A percentile compares a stretch with the other conserved stretches of the same genome.
phyloP scores from a whole-genome alignment of 2,113 vertebrate species.

The Irena cyanogastra region DNA sequence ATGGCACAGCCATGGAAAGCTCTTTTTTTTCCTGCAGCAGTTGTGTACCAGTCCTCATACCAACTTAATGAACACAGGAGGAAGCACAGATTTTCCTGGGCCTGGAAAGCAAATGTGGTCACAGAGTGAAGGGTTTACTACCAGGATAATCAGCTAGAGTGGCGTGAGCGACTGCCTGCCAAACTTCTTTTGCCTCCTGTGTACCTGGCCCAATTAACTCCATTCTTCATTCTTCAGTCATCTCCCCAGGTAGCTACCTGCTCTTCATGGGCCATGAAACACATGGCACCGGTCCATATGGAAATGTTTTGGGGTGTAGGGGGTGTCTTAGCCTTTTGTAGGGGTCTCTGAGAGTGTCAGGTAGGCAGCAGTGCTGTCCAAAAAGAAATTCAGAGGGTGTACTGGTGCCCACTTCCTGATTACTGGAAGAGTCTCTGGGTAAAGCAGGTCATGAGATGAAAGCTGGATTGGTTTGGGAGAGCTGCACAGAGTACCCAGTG shows the following conservation, averaged over 20 bases:
- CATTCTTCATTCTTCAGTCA: slow-evolving; percentile 3
- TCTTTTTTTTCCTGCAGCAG: background rate
- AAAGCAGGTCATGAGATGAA: rapidly evolving
- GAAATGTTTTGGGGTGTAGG: background rate
- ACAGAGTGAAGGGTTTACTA: background rate
- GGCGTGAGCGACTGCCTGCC: rapidly evolving
- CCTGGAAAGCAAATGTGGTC: background rate
- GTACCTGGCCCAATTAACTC: slow-evolving; percentile 27
- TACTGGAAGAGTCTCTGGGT: background rate
- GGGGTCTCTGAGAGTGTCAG: background rate
- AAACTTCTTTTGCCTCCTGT: background rate
- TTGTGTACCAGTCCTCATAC: background rate
- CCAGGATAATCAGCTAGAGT: slow-evolving; percentile 4
- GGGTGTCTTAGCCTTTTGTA: background rate
- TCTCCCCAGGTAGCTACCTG: background rate
- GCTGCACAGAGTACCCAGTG: background rate
- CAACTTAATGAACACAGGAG: background rate
- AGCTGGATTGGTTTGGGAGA: background rate
- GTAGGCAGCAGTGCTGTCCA: background rate
- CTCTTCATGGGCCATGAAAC: background rate
- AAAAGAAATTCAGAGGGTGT: background rate
- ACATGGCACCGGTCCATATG: background rate
- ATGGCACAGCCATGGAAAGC: background rate
- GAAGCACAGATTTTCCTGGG: background rate
- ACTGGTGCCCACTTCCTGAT: background rate